These are phyloP conservation scores for Riparia riparia DNA, from an alignment of 2,113 vertebrate genomes.

Conservation along the genomic window DNA sequence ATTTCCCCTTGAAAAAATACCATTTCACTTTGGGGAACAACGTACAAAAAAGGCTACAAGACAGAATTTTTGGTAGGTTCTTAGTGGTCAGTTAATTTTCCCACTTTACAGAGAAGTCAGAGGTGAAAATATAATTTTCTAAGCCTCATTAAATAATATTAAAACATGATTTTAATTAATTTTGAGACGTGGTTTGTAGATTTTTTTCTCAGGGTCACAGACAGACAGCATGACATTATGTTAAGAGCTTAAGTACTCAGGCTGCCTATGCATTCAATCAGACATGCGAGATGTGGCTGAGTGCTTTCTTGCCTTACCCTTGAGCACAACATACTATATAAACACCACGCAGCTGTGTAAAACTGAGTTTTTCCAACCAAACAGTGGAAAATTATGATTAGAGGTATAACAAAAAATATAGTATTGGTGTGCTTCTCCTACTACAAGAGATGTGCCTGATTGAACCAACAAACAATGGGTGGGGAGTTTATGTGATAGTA, in stretches of 20 bases:
- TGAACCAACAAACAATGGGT: neutral
- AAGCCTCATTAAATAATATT: neutral
- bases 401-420: neutral
- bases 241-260: neutral
- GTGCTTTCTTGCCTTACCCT: neutral
- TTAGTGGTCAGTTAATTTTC: neutral
- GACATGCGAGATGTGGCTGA: neutral
- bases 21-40: neutral
- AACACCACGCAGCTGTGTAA: neutral
- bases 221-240: neutral
- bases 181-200: neutral
- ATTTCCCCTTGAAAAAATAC: conserved; percentile 1
- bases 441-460: neutral
- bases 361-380: neutral
- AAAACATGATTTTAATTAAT: neutral
- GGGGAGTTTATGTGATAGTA: neutral
- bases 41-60: neutral
- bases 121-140: neutral
- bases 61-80: neutral
- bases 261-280: neutral
- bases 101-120: neutral
- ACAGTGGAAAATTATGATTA: neutral
- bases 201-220: neutral
- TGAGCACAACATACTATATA: neutral
- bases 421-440: neutral